These are phyloP conservation scores for Cyprinus carpio DNA, from an alignment of 2,113 vertebrate species.

Conservation along the genomic window DNA sequence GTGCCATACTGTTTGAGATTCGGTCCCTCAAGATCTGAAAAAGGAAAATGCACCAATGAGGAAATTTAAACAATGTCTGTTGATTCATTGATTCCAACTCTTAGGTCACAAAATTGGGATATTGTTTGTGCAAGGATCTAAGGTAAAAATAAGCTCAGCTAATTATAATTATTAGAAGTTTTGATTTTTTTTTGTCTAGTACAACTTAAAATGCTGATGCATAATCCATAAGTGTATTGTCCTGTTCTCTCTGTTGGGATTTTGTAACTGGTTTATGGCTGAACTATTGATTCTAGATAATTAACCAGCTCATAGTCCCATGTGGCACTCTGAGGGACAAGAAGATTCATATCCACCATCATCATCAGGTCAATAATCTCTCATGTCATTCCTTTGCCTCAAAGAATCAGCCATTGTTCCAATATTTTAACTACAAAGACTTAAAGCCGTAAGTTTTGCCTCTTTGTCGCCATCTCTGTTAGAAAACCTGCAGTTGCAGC, in stretches of 20 bases:
- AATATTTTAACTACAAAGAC: not conserved
- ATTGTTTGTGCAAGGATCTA: constrained; percentile 9
- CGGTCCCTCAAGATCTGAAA: not conserved
- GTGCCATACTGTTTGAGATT: constrained; percentile 1
- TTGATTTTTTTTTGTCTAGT: not conserved
- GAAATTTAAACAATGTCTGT: constrained; percentile 25
- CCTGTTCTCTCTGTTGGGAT: not conserved
- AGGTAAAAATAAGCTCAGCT: not conserved
- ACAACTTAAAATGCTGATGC: constrained; percentile 15
- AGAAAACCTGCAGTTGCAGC: too few relatives aligned
- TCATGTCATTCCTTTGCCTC: not conserved
- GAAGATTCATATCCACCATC: constrained; percentile 15
- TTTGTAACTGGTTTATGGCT: constrained; percentile 29
- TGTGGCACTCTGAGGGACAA: not conserved
- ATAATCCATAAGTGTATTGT: constrained; percentile 12
- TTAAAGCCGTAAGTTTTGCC: too few relatives aligned
- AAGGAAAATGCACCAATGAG: constrained; percentile 21
- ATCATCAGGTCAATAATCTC: not conserved
- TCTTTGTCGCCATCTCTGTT: too few relatives aligned
- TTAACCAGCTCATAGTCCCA: constrained; percentile 2
- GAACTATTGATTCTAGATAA: constrained; percentile 39
- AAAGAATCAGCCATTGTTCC: not conserved
- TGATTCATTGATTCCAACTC: constrained; percentile 7
- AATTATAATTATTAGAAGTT: constrained; percentile 26
- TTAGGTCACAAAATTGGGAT: not conserved